phyloP scores from a whole-genome alignment of 2,113 vertebrate species.

The Scartelaos histophorus region DNA sequence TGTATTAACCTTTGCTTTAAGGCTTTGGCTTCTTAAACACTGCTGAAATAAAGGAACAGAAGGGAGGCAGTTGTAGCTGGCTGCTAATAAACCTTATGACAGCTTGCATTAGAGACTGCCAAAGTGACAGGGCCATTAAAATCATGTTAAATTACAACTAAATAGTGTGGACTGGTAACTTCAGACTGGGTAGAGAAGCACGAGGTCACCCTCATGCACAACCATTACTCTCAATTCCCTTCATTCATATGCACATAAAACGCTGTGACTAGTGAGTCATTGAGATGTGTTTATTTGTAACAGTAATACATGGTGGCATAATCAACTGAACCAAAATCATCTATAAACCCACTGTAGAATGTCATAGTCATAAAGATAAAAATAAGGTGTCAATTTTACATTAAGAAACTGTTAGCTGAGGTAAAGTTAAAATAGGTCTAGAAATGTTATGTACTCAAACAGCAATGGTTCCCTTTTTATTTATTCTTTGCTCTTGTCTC shows the following conservation, averaged over 20 bases:
- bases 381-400: slow-evolving; percentile 90
- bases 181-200: slow-evolving; percentile 37
- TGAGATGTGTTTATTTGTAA: slow-evolving; percentile 96
- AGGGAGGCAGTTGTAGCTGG: slow-evolving; percentile 4
- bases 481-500: slow-evolving; percentile 57
- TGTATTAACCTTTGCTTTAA: neutral
- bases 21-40: neutral
- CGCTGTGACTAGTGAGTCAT: slow-evolving; percentile 49
- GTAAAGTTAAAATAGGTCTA: slow-evolving; percentile 97
- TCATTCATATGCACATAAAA: slow-evolving; percentile 19
- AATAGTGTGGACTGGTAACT: slow-evolving; percentile 30
- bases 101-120: slow-evolving; percentile 42
- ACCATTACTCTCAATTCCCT: slow-evolving; percentile 39
- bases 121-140: slow-evolving; percentile 60
- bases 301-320: slow-evolving; percentile 96
- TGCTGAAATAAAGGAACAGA: neutral
- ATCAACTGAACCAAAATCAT: slow-evolving; percentile 84
- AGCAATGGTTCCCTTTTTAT: slow-evolving; percentile 82
- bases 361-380: slow-evolving; percentile 93
- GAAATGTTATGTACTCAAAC: slow-evolving; percentile 89
- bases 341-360: slow-evolving; percentile 91
- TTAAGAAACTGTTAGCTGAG: slow-evolving; percentile 95
- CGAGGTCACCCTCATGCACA: slow-evolving; percentile 53
- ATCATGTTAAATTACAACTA: slow-evolving; percentile 53
- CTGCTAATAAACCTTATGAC: slow-evolving; percentile 54